Conservation (phyloP, 2,888 invertebrate genomes). For the Zygaena filipendulae region DNA sequence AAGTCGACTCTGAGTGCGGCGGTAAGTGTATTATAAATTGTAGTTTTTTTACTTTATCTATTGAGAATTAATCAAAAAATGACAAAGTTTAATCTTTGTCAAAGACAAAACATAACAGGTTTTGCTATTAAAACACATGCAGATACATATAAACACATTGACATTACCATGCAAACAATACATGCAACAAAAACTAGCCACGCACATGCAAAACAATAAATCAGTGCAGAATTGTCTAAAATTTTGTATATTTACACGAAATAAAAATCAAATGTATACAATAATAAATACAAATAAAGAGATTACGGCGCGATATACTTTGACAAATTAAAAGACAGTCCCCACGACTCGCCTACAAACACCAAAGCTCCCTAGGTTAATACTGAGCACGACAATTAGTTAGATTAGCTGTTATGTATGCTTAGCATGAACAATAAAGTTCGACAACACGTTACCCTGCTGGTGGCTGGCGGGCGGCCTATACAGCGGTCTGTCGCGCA, state of each 20-base stretch:
- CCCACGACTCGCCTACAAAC: constrained; percentile 50
- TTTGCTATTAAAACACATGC: too few species aligned
- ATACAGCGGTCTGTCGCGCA: constrained; percentile 47
- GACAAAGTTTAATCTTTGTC: too few species aligned
- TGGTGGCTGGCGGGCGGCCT: constrained; percentile 57
- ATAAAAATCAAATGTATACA: too few species aligned
- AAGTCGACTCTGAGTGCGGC: too few species aligned
- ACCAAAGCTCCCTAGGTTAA: constrained; percentile 48
- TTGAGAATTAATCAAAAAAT: too few species aligned
- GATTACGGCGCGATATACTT: too few species aligned
- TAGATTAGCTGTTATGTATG: constrained; percentile 41
- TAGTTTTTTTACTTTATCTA: too few species aligned
- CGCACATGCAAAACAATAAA: constrained; percentile 3
- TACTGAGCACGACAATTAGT: constrained; percentile 39
- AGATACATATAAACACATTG: too few species aligned
- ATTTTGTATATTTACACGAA: constrained; percentile 3
- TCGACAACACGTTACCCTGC: constrained; percentile 56
- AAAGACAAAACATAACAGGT: too few species aligned
- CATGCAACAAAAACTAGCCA: constrained; percentile 9
- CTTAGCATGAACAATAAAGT: too few species aligned
- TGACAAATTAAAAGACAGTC: constrained; percentile 47
- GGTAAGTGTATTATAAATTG: too few species aligned
- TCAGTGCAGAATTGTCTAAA: constrained; percentile 4
- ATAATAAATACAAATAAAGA: constrained; percentile 16
- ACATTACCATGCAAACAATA: too few species aligned